Conservation (phyloP, 2,113 vertebrate genomes). For the Neodon shergylaensis region DNA sequence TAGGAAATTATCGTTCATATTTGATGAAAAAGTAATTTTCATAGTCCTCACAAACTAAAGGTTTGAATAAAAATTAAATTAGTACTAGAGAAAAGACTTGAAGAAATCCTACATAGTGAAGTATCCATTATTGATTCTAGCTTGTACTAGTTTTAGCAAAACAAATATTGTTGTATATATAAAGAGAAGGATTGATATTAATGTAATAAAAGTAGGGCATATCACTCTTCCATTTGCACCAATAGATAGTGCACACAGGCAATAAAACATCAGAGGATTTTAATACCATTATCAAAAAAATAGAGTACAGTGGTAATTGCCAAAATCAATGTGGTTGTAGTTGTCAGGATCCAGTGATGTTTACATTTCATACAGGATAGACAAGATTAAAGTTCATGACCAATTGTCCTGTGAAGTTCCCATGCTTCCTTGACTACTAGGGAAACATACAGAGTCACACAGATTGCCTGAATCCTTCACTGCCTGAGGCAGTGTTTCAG, state of each 20-base stretch:
- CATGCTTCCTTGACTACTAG: not conserved
- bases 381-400: not conserved
- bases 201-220: rapidly evolving
- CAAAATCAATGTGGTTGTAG: not conserved
- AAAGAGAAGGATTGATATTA: not conserved
- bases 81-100: too few relatives aligned
- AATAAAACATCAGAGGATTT: not conserved
- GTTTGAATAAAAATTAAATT: too few relatives aligned
- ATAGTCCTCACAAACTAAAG: too few relatives aligned
- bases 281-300: not conserved
- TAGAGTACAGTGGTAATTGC: not conserved
- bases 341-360: not conserved
- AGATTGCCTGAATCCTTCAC: not conserved
- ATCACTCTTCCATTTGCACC: not conserved
- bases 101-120: too few relatives aligned
- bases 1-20: too few relatives aligned
- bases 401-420: not conserved
- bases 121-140: not conserved
- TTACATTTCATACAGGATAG: not conserved
- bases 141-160: not conserved
- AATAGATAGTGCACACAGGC: not conserved
- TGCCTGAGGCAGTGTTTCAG: not conserved
- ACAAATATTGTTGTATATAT: not conserved
- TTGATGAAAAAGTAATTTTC: too few relatives aligned
- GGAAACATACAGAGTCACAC: not conserved